phyloP scores from a whole-genome alignment of 2,888 invertebrate genomes.

The Nysson spinosus region DNA sequence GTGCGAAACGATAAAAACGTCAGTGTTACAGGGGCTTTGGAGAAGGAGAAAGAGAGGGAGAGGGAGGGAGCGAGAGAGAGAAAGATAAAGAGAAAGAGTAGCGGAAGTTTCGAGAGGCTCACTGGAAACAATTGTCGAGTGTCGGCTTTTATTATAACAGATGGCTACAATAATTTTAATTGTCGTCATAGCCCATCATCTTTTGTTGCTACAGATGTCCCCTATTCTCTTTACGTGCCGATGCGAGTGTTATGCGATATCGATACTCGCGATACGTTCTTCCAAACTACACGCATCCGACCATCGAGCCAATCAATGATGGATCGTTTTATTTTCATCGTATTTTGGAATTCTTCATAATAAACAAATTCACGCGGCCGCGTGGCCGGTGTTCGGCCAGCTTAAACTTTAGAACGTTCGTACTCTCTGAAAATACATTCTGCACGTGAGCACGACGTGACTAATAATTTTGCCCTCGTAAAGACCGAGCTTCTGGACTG shows the following conservation, averaged over 20 bases:
- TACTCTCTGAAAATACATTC: too few relatives aligned
- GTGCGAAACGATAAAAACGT: conserved; percentile 36
- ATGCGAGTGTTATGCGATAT: conserved; percentile 38
- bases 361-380: too few relatives aligned
- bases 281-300: background rate
- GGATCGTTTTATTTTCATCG: too few relatives aligned
- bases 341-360: too few relatives aligned
- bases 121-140: conserved; percentile 25
- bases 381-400: too few relatives aligned
- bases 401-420: too few relatives aligned
- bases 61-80: too few relatives aligned
- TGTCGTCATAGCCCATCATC: conserved; percentile 18
- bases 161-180: conserved; percentile 51
- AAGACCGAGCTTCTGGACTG: too few relatives aligned
- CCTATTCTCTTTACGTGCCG: conserved; percentile 20
- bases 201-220: conserved; percentile 52
- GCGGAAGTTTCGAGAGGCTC: too few relatives aligned
- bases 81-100: too few relatives aligned
- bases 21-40: conserved; percentile 25
- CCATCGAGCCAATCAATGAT: conserved; percentile 1
- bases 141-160: conserved; percentile 48
- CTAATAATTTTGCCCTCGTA: too few relatives aligned
- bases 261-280: background rate
- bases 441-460: too few relatives aligned
- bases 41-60: background rate